These are phyloP conservation scores for Catotricha subobsoleta DNA, from an alignment of 2,888 invertebrate species.

Conservation along the genomic window DNA sequence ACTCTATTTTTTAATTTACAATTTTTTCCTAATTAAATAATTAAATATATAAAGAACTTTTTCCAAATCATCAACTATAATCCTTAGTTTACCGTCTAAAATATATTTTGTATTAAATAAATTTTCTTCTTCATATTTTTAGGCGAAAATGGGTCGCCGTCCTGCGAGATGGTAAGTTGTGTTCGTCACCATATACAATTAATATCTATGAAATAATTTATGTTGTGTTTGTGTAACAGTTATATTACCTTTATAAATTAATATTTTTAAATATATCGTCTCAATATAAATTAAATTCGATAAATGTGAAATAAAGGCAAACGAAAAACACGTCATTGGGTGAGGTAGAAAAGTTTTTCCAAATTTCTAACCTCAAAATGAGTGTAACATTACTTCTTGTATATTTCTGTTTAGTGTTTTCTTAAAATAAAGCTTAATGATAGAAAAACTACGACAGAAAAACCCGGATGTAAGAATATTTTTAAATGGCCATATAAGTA, in stretches of 20 bases:
- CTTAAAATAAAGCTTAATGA: no score
- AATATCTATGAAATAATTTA: background rate
- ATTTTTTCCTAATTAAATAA: no score
- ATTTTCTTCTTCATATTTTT: background rate
- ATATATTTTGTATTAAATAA: no score
- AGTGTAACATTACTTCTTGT: slow-evolving; percentile 2
- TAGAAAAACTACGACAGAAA: no score
- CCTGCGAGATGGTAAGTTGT: slow-evolving; percentile 92
- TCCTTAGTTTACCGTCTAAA: no score
- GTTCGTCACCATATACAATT: background rate
- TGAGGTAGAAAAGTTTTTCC: slow-evolving; percentile 8
- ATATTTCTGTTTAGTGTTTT: no score
- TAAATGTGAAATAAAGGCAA: slow-evolving; percentile 7
- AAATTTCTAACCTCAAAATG: slow-evolving; percentile 9
- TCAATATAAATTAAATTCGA: slow-evolving; percentile 1
- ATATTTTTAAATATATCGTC: background rate
- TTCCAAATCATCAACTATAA: no score
- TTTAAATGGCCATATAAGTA: no score
- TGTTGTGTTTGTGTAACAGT: background rate
- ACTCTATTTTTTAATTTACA: no score
- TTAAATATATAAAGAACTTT: no score
- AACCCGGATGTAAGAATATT: no score
- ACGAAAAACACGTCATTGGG: slow-evolving; percentile 10
- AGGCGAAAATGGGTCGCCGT: slow-evolving; percentile 81
- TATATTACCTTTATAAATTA: background rate